These are phyloP conservation scores for Acleris laterana DNA, from an alignment of 2,888 invertebrate species.

Conservation along the genomic window DNA sequence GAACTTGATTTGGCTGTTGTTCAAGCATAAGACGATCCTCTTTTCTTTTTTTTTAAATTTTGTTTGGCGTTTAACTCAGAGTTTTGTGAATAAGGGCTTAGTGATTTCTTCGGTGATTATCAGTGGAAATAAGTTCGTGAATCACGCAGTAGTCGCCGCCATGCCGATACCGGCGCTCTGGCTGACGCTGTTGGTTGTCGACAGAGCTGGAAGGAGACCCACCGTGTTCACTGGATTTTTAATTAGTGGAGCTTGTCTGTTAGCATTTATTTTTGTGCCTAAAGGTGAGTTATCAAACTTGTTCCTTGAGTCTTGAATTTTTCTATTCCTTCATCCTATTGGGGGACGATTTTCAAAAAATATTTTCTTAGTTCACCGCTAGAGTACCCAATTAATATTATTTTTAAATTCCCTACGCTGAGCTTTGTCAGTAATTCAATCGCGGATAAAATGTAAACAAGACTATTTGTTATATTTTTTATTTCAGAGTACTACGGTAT, in stretches of 20 bases:
- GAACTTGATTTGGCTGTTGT: slow-evolving; percentile 1
- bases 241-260: slow-evolving; percentile 76
- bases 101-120: slow-evolving; percentile 81
- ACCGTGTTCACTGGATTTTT: slow-evolving; percentile 78
- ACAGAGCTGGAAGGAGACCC: slow-evolving; percentile 78
- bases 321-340: no score
- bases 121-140: slow-evolving; percentile 82
- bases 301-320: no score
- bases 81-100: slow-evolving; percentile 84
- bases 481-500: no score
- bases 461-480: no score
- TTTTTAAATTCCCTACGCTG: no score
- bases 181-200: slow-evolving; percentile 77
- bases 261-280: slow-evolving; percentile 73
- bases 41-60: slow-evolving; percentile 37
- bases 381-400: no score
- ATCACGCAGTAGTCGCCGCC: slow-evolving; percentile 80
- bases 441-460: no score
- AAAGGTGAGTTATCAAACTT: slow-evolving; percentile 47
- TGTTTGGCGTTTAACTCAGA: neutral
- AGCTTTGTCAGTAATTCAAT: no score
- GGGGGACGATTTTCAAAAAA: no score
- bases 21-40: slow-evolving; percentile 18
- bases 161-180: slow-evolving; percentile 86
- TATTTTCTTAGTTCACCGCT: no score